phyloP scores from a whole-genome alignment of 2,888 invertebrate species.

The Amblyteles armatorius region DNA sequence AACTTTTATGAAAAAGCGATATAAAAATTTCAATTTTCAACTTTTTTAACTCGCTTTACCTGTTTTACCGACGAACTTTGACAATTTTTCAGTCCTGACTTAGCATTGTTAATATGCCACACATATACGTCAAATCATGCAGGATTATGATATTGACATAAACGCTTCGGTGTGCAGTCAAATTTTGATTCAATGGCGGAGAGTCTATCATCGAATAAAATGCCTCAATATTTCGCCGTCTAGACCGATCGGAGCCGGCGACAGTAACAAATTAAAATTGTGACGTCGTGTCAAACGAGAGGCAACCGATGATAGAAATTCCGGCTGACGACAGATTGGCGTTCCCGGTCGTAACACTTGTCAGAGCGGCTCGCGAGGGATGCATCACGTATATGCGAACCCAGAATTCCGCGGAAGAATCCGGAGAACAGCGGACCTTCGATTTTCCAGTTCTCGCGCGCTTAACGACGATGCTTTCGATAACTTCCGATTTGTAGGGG shows the following conservation, averaged over 20 bases:
- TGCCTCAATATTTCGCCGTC: slow-evolving; percentile 4
- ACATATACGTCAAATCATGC: too few relatives aligned
- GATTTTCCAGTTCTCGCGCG: background rate
- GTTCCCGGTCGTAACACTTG: slow-evolving; percentile 25
- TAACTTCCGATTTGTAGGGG: background rate
- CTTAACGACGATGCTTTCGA: background rate
- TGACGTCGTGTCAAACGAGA: slow-evolving; percentile 29
- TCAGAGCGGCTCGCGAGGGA: slow-evolving; percentile 17
- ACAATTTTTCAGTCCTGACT: too few relatives aligned
- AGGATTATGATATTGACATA: too few relatives aligned
- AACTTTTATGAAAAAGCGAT: too few relatives aligned
- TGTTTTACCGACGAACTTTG: too few relatives aligned
- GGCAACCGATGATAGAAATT: slow-evolving; percentile 15
- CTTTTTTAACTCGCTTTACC: too few relatives aligned
- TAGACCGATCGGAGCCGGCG: slow-evolving; percentile 16
- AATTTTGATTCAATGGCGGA: too few relatives aligned
- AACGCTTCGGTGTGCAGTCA: too few relatives aligned
- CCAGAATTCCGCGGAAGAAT: background rate
- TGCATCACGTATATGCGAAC: background rate
- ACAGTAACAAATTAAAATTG: slow-evolving; percentile 27
- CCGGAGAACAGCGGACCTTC: background rate
- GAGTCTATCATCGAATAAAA: background rate
- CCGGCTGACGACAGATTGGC: slow-evolving; percentile 20
- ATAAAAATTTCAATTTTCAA: too few relatives aligned
- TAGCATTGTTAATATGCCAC: too few relatives aligned